These are phyloP conservation scores for Chirona hameri DNA, from an alignment of 2,888 invertebrate species.

Conservation along the genomic window DNA sequence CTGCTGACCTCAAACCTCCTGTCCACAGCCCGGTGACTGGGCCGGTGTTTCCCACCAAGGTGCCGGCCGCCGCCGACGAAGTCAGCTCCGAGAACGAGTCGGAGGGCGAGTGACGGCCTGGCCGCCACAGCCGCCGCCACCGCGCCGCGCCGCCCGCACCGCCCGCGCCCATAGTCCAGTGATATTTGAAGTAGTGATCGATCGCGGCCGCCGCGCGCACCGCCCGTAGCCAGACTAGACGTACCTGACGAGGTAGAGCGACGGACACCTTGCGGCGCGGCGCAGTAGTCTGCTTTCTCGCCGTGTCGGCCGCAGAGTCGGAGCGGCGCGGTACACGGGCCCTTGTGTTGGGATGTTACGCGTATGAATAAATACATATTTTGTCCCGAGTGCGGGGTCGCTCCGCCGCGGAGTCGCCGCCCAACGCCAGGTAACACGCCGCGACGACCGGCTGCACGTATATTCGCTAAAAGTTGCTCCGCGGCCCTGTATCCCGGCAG, in stretches of 20 bases:
- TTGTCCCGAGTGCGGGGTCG: background rate
- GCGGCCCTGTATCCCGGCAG: background rate
- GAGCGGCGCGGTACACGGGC: background rate
- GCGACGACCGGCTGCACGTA: background rate
- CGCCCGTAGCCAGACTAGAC: conserved; percentile 7
- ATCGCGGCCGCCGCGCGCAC: background rate
- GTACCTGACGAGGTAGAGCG: background rate
- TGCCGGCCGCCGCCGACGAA: background rate
- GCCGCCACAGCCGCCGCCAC: background rate
- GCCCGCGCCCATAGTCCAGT: background rate
- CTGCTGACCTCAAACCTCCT: background rate
- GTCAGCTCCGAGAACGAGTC: conserved; percentile 26
- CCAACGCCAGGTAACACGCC: background rate
- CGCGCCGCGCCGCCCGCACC: background rate
- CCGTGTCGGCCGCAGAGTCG: too few relatives aligned
- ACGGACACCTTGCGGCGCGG: too few relatives aligned
- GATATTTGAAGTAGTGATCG: background rate
- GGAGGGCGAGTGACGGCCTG: background rate
- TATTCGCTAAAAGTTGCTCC: background rate
- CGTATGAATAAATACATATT: background rate
- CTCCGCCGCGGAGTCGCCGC: background rate
- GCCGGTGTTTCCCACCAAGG: background rate
- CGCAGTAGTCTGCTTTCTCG: too few relatives aligned
- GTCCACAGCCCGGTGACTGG: background rate
- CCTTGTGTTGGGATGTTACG: background rate